Evolutionary conservation across 2,888 invertebrate genomes (phyloP).

Genomic region (Sycophila texana): DNA sequence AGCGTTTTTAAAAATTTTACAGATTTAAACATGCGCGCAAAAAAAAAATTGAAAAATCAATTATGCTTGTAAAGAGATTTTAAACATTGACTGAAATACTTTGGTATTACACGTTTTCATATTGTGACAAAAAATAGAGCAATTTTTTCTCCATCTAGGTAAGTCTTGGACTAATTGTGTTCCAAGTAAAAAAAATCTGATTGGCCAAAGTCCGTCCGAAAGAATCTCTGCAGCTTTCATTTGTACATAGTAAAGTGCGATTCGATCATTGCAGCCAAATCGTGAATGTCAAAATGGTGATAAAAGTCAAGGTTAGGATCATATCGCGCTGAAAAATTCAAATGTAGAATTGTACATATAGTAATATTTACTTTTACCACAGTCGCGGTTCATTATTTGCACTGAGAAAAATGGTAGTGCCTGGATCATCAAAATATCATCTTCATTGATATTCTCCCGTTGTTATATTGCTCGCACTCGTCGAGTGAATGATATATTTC

Average conservation of each 20-base stretch:
- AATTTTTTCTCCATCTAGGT: constrained; percentile 30
- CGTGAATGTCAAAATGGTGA: constrained; percentile 48
- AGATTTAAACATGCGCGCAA: constrained; percentile 31
- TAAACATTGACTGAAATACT: constrained; percentile 40
- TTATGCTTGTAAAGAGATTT: constrained; percentile 8
- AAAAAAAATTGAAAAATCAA: constrained; percentile 47
- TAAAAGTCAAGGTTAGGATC: constrained; percentile 54
- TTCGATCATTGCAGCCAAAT: constrained; percentile 55
- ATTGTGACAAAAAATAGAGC: constrained; percentile 39
- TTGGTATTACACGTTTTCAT: constrained; percentile 49
- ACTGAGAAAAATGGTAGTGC: constrained; percentile 55
- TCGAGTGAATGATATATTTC: constrained; percentile 48
- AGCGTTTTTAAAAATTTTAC: constrained; percentile 23
- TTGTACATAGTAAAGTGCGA: constrained; percentile 57
- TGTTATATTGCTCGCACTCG: constrained; percentile 54
- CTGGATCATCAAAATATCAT: constrained; percentile 54
- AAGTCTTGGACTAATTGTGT: constrained; percentile 33
- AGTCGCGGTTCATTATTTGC: constrained; percentile 54
- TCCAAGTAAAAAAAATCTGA: constrained; percentile 58
- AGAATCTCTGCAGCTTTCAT: constrained; percentile 64
- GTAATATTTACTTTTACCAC: constrained; percentile 53
- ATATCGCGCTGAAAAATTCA: constrained; percentile 53
- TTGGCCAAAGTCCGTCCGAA: constrained; percentile 74
- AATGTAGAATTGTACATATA: constrained; percentile 57
- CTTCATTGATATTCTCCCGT: constrained; percentile 51